A percentile compares a stretch with the other conserved stretches of the same genome.
Evolutionary conservation across 2,797 vertebrate species (phyloP).

Genomic region (Limosa lapponica): DNA sequence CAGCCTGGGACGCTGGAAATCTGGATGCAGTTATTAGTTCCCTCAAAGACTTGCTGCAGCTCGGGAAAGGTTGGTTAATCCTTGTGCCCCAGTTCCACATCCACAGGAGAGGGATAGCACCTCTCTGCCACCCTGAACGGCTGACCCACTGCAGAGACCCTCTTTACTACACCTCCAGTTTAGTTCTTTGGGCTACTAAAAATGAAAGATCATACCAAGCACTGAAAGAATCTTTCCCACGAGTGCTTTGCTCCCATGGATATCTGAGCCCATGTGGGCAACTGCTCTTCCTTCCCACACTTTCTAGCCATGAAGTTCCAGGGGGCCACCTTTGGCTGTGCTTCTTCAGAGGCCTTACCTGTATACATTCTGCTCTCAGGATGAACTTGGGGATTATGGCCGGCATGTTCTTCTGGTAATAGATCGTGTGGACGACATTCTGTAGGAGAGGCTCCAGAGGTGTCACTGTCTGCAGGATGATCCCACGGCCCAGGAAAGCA

Average conservation of each 20-base stretch:
- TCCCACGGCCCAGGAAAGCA: constrained; percentile 80
- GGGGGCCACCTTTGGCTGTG: not conserved
- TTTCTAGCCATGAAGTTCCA: not conserved
- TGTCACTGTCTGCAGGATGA: constrained; percentile 85
- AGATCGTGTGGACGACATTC: constrained; percentile 85
- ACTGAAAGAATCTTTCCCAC: not conserved
- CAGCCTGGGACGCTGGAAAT: not conserved
- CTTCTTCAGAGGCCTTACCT: constrained; percentile 71
- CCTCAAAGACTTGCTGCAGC: not conserved
- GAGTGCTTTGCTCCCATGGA: not conserved
- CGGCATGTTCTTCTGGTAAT: constrained; percentile 80
- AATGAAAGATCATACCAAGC: not conserved
- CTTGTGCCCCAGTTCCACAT: not conserved
- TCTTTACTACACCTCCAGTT: not conserved
- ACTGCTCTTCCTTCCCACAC: not conserved
- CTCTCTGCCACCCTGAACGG: not conserved
- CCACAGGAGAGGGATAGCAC: too few species aligned
- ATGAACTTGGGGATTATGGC: constrained; percentile 84
- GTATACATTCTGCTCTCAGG: constrained; percentile 81
- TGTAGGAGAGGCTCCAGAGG: constrained; percentile 87
- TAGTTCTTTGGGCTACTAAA: not conserved
- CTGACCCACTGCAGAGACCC: not conserved
- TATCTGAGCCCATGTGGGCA: not conserved
- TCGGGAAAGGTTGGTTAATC: not conserved
- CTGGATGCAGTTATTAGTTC: not conserved